Base-by-base conservation (phyloP, 2,888 invertebrate species). In the Mythimna impura region DNA sequence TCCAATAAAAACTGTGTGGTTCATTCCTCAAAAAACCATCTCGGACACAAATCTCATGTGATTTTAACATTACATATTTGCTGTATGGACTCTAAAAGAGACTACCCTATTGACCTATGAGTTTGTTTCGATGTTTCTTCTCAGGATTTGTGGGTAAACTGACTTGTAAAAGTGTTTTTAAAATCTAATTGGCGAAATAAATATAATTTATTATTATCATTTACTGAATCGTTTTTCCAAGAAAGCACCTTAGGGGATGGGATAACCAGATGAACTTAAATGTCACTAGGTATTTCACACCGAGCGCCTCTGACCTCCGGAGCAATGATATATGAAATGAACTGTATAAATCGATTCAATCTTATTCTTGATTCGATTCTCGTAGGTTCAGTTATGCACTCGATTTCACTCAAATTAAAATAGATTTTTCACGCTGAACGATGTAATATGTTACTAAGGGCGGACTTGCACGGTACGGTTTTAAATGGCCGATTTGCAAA, bases 401-500 rank as follows among this genome's bases (percentile, higher is more conserved):
- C 77, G 78, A 79, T 86, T 85, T 82, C 64, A 79, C 76, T 70
- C 75, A 65, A 84, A 84, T 86, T 84, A 84, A 84, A 84, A 84
- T 79, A 86, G 79, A 84, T 84, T 86, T 84, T 81, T 84, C 86
- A 76, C 68, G 47, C 52, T 55, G 72, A 71, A 76, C 80, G 75
- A 76, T 54, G 76, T 79, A 68, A 84, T 86, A 76, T 65, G 76
- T 84, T 72, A 66, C 67, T 71, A 62, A 77, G 69, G 73, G 73
- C 67, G 60, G 65, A 63, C 67, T 54, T 78, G 40, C 66, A 78
- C 25, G 12, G 34, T 55, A 60, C 69, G 60, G 62, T 54, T 75
- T 71, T 75, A 79, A 74, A 73, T 78, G n/a, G 64, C 25, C 65
- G 50, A 67, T 74, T 74, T 70, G 54, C 52, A 60, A 67, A 68